A percentile compares a stretch with the other conserved stretches of the same genome.
phyloP scores from a whole-genome alignment of 2,797 vertebrate species.

The Oryzias sinensis region DNA sequence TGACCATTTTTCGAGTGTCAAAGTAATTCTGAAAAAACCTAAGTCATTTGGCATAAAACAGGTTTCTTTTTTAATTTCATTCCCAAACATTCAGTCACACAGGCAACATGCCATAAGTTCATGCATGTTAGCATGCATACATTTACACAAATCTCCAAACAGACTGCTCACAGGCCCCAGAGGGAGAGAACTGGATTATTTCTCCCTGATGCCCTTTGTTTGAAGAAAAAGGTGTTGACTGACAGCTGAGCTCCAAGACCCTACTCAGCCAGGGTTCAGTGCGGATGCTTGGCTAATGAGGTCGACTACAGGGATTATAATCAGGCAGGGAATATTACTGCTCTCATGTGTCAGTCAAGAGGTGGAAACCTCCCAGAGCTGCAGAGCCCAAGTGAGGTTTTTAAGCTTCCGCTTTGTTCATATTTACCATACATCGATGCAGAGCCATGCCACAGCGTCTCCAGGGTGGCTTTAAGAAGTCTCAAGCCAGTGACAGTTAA shows the following conservation, averaged over 20 bases:
- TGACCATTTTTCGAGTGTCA: constrained; percentile 21
- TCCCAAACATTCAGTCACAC: constrained; percentile 35
- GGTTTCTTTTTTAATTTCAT: constrained; percentile 25
- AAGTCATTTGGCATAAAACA: constrained; percentile 20
- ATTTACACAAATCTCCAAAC: constrained; percentile 60
- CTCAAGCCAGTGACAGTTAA: constrained; percentile 61
- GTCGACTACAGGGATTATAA: constrained; percentile 79
- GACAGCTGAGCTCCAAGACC: constrained; percentile 76
- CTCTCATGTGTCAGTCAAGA: constrained; percentile 79
- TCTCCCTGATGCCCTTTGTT: constrained; percentile 72
- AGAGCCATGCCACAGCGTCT: constrained; percentile 58
- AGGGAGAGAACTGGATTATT: constrained; percentile 68
- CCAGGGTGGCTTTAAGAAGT: constrained; percentile 53
- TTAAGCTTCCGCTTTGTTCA: constrained; percentile 62
- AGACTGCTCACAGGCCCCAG: constrained; percentile 47
- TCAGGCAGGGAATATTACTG: constrained; percentile 78
- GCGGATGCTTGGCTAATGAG: constrained; percentile 82
- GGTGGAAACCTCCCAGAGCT: constrained; percentile 67
- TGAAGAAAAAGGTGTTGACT: constrained; percentile 79
- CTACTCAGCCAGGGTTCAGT: constrained; percentile 79
- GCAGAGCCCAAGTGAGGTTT: constrained; percentile 52
- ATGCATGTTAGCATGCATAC: constrained; percentile 33
- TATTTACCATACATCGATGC: constrained; percentile 70
- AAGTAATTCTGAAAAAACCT: constrained; percentile 26
- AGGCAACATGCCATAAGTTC: constrained; percentile 26